These are phyloP conservation scores for Drosophila lowei DNA, from an alignment of 1,140 invertebrate species.

Conservation along the genomic window DNA sequence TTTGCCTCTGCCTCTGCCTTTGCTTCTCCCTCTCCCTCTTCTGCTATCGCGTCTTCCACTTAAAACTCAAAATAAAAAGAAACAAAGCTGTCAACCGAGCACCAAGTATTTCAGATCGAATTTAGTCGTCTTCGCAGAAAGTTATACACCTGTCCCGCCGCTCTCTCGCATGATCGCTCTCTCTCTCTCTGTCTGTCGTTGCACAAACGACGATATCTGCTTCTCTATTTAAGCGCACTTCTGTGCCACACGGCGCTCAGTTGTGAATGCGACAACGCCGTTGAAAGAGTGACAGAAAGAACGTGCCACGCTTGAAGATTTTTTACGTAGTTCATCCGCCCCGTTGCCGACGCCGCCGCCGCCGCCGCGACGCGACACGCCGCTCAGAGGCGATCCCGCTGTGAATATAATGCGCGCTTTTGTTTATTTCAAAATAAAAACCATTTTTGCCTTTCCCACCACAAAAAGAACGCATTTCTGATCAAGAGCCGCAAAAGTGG, in stretches of 20 bases:
- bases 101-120: slow-evolving; percentile 53
- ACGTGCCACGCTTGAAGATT: slow-evolving; percentile 26
- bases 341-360: background rate
- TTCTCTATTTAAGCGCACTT: slow-evolving; percentile 55
- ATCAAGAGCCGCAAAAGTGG: slow-evolving; percentile 36
- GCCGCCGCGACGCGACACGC: slow-evolving; percentile 15
- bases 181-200: slow-evolving; percentile 12
- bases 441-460: slow-evolving; percentile 78
- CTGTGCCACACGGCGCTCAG: slow-evolving; percentile 51
- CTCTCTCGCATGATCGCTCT: slow-evolving; percentile 17
- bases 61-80: slow-evolving; percentile 70
- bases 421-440: slow-evolving; percentile 82
- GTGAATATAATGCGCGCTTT: slow-evolving; percentile 73
- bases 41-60: slow-evolving; percentile 71
- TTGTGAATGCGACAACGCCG: slow-evolving; percentile 53
- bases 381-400: slow-evolving; percentile 15
- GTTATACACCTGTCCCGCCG: slow-evolving; percentile 57
- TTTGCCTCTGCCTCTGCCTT: slow-evolving; percentile 21
- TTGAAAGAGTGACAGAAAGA: slow-evolving; percentile 35
- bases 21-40: slow-evolving; percentile 34
- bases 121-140: slow-evolving; percentile 77
- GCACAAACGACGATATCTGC: too few species aligned
- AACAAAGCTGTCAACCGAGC: slow-evolving; percentile 75
- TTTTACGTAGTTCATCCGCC: slow-evolving; percentile 31
- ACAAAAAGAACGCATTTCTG: slow-evolving; percentile 81